Evolutionary conservation across 1,140 invertebrate species (phyloP).

Genomic region (Dryas iulia): DNA sequence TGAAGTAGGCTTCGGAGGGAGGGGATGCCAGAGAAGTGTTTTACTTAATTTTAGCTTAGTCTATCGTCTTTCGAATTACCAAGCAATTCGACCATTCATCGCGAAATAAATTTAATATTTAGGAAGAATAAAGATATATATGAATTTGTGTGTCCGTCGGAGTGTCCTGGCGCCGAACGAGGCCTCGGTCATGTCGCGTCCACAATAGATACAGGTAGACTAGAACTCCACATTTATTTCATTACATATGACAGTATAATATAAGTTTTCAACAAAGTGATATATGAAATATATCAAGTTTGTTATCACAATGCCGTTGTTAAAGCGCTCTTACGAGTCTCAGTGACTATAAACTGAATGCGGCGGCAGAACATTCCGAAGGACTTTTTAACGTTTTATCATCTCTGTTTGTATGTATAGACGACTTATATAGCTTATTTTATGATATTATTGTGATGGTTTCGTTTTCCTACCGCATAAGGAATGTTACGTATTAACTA

Average conservation of each 20-base stretch:
- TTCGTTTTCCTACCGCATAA: constrained; percentile 78
- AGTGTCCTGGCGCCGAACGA: constrained; percentile 42
- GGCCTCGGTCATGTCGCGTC: constrained; percentile 55
- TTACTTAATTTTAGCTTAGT: constrained; percentile 76
- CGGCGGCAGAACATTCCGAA: constrained; percentile 44
- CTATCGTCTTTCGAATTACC: constrained; percentile 72
- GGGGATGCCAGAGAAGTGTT: constrained; percentile 68
- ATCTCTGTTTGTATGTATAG: constrained; percentile 74
- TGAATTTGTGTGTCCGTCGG: constrained; percentile 58
- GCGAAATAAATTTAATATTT: constrained; percentile 75
- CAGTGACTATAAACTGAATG: constrained; percentile 64
- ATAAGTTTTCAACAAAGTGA: constrained; percentile 48
- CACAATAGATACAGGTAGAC: constrained; percentile 53
- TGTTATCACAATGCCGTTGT: constrained; percentile 35
- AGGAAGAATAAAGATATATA: constrained; percentile 74
- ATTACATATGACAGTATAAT: constrained; percentile 38
- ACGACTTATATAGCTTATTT: constrained; percentile 77
- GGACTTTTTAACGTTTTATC: constrained; percentile 62
- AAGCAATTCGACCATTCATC: constrained; percentile 79
- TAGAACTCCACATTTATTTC: constrained; percentile 47
- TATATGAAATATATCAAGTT: constrained; percentile 66
- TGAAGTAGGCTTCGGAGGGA: constrained; percentile 48
- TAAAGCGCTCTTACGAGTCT: constrained; percentile 51
- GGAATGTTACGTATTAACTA: constrained; percentile 74
- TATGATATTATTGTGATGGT: constrained; percentile 78